These are phyloP conservation scores for Diaprepes abbreviatus DNA, from an alignment of 2,888 invertebrate species.

Conservation along the genomic window DNA sequence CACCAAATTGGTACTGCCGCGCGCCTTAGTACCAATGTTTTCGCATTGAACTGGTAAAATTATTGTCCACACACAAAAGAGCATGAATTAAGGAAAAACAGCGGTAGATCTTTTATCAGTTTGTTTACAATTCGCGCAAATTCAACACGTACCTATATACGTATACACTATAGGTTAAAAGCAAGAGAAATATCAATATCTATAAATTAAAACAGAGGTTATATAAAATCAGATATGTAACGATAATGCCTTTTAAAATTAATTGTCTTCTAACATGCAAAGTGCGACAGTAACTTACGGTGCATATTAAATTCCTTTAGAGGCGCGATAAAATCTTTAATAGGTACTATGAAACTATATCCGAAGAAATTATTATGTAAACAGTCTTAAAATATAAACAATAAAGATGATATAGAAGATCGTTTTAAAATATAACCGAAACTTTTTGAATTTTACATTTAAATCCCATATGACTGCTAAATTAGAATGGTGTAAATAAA, in stretches of 20 bases:
- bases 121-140: constrained; percentile 47
- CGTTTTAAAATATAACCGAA: no score
- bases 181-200: constrained; percentile 46
- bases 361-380: constrained; percentile 43
- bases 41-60: constrained; percentile 43
- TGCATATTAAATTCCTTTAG: constrained; percentile 48
- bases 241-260: constrained; percentile 49
- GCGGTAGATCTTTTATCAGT: constrained; percentile 46
- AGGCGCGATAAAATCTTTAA: constrained; percentile 45
- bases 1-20: constrained; percentile 47
- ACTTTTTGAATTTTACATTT: no score
- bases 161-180: constrained; percentile 41
- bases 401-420: not conserved
- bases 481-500: no score
- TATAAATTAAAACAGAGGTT: constrained; percentile 47
- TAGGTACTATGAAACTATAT: constrained; percentile 46
- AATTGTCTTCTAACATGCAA: constrained; percentile 47
- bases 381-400: constrained; percentile 16
- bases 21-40: constrained; percentile 47
- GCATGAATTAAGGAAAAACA: constrained; percentile 43
- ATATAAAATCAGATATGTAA: constrained; percentile 50
- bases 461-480: no score
- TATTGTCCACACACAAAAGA: constrained; percentile 42
- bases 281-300: constrained; percentile 49
- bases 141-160: constrained; percentile 40